Evolutionary conservation across 2,888 invertebrate species (phyloP).

Genomic region (Endotricha flammealis): DNA sequence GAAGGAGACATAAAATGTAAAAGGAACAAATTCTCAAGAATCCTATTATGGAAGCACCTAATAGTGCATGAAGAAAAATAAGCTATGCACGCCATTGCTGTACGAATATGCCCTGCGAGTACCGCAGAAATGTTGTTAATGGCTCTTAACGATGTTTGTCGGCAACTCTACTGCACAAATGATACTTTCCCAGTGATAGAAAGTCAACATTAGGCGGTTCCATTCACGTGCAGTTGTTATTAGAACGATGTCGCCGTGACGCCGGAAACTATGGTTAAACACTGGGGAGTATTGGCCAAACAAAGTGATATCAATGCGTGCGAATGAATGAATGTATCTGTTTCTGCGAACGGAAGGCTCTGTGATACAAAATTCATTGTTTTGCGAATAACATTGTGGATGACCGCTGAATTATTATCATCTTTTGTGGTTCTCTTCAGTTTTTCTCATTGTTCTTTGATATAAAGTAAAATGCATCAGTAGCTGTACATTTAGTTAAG

Average conservation of each 20-base stretch:
- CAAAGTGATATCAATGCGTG: conserved; percentile 46
- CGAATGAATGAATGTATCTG: conserved; percentile 40
- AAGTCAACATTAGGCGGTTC: conserved; percentile 61
- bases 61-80: conserved; percentile 33
- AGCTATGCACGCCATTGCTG: conserved; percentile 3
- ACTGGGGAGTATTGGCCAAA: conserved; percentile 34
- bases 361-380: not conserved
- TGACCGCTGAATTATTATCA: too few relatives aligned
- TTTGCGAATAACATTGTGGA: too few relatives aligned
- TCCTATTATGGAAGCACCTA: conserved; percentile 40
- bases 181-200: conserved; percentile 69
- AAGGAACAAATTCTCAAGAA: conserved; percentile 22
- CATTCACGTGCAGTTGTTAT: conserved; percentile 61
- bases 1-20: conserved; percentile 9
- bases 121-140: conserved; percentile 55
- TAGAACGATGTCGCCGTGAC: conserved; percentile 41
- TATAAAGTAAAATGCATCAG: too few relatives aligned
- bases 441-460: too few relatives aligned
- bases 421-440: too few relatives aligned
- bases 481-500: too few relatives aligned
- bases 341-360: conserved; percentile 2
- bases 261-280: conserved; percentile 64
- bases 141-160: conserved; percentile 49
- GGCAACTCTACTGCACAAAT: conserved; percentile 49
- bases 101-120: conserved; percentile 36